A percentile compares a stretch with the other conserved stretches of the same genome.
Conservation (phyloP, 2,113 vertebrate genomes). For the Lepus americanus region DNA sequence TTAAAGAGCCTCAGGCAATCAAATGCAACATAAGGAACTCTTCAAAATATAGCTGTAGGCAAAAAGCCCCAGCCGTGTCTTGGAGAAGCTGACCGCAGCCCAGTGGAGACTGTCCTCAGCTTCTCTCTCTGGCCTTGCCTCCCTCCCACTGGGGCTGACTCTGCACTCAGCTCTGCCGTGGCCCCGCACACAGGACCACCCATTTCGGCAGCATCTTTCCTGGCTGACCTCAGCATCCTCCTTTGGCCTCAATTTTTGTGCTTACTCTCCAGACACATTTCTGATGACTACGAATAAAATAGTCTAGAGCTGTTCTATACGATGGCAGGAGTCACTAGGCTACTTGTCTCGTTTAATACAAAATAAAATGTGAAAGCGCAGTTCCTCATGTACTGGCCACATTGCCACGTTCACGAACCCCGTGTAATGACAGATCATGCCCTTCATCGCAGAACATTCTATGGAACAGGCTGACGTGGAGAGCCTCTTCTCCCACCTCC, state of each 20-base stretch:
- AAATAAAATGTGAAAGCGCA: neutral
- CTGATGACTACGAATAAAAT: neutral
- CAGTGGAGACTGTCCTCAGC: neutral
- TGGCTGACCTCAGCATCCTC: neutral
- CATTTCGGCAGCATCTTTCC: neutral
- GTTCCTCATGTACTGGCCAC: neutral
- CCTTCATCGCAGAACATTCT: neutral
- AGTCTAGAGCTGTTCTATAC: neutral
- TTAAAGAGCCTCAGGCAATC: neutral
- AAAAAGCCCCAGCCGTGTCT: accelerated
- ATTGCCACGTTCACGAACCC: neutral
- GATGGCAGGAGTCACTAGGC: neutral
- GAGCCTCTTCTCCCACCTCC: neutral
- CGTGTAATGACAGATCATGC: neutral
- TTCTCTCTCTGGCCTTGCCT: neutral
- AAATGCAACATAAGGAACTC: neutral
- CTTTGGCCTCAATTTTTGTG: neutral
- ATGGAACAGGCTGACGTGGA: neutral
- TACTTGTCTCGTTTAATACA: neutral
- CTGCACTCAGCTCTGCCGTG: neutral
- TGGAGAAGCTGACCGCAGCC: neutral
- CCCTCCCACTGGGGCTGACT: neutral
- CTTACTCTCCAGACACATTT: conserved; percentile 6
- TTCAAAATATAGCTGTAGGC: neutral
- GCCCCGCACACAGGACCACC: neutral